Evolutionary conservation across 1,140 invertebrate genomes (phyloP).

Genomic region (Lethocerus indicus): DNA sequence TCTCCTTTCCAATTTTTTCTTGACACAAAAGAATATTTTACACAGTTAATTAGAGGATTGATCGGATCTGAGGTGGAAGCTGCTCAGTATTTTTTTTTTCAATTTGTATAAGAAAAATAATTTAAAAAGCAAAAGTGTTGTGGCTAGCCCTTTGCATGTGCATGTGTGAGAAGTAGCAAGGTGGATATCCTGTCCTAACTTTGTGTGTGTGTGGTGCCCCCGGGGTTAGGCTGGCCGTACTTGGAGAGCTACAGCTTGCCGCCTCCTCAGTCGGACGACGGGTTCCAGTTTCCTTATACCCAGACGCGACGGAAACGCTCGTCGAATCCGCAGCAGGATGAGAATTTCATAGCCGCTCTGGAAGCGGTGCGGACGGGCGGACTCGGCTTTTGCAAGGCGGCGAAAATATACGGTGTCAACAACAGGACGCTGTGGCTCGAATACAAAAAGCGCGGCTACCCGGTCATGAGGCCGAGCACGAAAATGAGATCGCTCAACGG

Average conservation of each 20-base stretch:
- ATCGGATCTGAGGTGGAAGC: too few species aligned
- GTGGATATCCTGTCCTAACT: conserved; percentile 12
- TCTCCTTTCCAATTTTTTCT: too few species aligned
- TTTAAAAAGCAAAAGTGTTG: too few species aligned
- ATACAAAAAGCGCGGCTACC: conserved; percentile 65
- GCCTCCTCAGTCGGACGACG: not conserved
- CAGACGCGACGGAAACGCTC: conserved; percentile 4
- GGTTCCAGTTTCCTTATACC: not conserved
- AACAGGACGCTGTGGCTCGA: conserved; percentile 69
- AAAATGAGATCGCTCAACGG: conserved; percentile 6
- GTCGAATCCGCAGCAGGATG: conserved; percentile 52
- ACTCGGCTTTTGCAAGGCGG: conserved; percentile 69
- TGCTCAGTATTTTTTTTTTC: too few species aligned
- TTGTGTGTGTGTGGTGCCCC: conserved; percentile 1
- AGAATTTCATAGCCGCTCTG: conserved; percentile 57
- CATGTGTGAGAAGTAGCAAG: conserved; percentile 8
- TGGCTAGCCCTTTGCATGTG: conserved; percentile 13
- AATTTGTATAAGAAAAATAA: too few species aligned
- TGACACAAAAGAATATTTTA: too few species aligned
- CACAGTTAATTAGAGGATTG: too few species aligned
- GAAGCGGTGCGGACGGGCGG: conserved; percentile 64
- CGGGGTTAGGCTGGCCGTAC: conserved; percentile 10
- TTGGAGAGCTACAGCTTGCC: not conserved
- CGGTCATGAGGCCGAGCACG: conserved; percentile 40
- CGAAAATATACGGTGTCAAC: conserved; percentile 62